phyloP scores from a whole-genome alignment of 2,113 vertebrate genomes.

The Tapirus terrestris region DNA sequence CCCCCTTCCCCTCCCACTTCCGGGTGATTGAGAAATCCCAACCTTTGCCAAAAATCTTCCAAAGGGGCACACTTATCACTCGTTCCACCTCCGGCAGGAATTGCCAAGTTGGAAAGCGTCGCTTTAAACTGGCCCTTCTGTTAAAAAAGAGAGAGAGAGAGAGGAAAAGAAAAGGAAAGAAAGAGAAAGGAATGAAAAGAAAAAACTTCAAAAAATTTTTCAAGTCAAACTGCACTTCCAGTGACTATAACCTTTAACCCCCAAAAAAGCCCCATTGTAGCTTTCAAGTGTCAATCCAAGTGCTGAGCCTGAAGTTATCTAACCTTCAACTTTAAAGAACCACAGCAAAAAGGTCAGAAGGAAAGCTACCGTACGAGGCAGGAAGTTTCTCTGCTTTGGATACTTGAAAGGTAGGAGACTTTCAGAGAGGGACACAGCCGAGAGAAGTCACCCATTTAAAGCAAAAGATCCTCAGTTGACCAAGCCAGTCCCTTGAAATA shows the following conservation, averaged over 20 bases:
- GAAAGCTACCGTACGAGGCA: neutral
- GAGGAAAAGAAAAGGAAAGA: neutral
- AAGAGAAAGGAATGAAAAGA: neutral
- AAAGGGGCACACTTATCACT: neutral
- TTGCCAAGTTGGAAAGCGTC: neutral
- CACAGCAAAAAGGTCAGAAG: slow-evolving; percentile 52
- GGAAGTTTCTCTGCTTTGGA: neutral
- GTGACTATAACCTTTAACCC: slow-evolving; percentile 54
- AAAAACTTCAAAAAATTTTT: slow-evolving; percentile 45
- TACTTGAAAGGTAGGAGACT: slow-evolving; percentile 35
- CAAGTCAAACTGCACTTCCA: slow-evolving; percentile 52
- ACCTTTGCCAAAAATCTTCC: neutral
- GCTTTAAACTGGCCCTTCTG: slow-evolving; percentile 5
- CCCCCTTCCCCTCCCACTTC: no score
- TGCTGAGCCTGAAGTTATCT: slow-evolving; percentile 51
- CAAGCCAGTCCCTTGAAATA: neutral
- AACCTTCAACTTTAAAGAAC: slow-evolving; percentile 72
- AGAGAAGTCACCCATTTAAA: neutral
- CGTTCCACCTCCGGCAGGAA: neutral
- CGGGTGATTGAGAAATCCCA: neutral
- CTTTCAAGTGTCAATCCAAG: slow-evolving; percentile 70
- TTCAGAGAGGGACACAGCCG: slow-evolving; percentile 17
- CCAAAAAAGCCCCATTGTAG: slow-evolving; percentile 17
- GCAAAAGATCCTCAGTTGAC: neutral
- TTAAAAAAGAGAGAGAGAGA: neutral